Percentiles rank a stretch among this genome's conserved stretches.
Evolutionary conservation across 2,888 invertebrate genomes (phyloP).

Genomic region (Oligia latruncula): DNA sequence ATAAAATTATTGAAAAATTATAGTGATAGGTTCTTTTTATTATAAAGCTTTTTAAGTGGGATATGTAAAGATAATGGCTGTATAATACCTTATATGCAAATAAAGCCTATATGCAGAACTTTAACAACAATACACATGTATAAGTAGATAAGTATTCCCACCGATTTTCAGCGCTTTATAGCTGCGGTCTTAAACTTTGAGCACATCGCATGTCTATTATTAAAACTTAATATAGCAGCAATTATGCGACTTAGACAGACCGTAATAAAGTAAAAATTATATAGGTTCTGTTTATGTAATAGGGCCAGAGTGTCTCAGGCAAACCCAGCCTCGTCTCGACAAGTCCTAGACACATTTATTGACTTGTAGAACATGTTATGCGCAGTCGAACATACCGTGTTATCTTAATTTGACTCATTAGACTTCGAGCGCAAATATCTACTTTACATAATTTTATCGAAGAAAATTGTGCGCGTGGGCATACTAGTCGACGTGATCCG

Average conservation of each 20-base stretch:
- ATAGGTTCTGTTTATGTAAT: conserved; percentile 59
- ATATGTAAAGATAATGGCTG: conserved; percentile 33
- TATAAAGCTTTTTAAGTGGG: conserved; percentile 33
- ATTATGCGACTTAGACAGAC: conserved; percentile 53
- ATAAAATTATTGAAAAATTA: conserved; percentile 59
- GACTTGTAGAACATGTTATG: conserved; percentile 81
- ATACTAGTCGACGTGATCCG: conserved; percentile 77
- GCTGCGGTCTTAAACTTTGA: conserved; percentile 39
- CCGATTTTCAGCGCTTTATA: conserved; percentile 45
- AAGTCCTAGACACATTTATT: conserved; percentile 81
- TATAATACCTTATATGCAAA: conserved; percentile 40
- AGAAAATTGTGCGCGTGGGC: conserved; percentile 86
- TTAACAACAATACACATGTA: conserved; percentile 14
- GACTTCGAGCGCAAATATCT: conserved; percentile 82
- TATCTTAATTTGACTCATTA: conserved; percentile 88
- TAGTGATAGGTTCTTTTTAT: conserved; percentile 39
- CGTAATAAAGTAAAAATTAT: conserved; percentile 60
- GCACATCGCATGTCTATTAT: conserved; percentile 43
- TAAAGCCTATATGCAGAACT: conserved; percentile 20
- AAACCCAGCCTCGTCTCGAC: conserved; percentile 76
- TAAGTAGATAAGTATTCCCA: conserved; percentile 2
- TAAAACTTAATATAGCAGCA: conserved; percentile 47
- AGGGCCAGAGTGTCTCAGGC: conserved; percentile 58
- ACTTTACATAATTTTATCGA: conserved; percentile 87
- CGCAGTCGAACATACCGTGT: conserved; percentile 74